A percentile compares a stretch with the other conserved stretches of the same genome.
phyloP scores from a whole-genome alignment of 2,888 invertebrate species.

The Pterobdella sp. region DNA sequence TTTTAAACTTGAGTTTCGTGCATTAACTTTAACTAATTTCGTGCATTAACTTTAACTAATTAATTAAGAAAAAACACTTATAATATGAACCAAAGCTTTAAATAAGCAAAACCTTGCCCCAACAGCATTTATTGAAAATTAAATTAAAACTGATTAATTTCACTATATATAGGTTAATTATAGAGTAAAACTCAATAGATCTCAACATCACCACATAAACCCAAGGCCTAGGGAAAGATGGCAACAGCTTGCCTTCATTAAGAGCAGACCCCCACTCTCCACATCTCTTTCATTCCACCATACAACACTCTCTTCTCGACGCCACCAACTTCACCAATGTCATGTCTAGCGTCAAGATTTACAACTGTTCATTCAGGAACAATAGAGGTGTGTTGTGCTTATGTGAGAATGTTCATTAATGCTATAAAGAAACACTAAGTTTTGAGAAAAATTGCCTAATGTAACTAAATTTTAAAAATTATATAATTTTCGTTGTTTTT shows the following conservation, averaged over 20 bases:
- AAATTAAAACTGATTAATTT: too few relatives aligned
- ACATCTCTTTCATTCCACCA: constrained; percentile 70
- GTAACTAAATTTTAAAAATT: background rate
- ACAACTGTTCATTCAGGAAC: constrained; percentile 71
- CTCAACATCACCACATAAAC: background rate
- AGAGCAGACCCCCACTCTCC: constrained; percentile 62
- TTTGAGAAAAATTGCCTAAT: background rate
- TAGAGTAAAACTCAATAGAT: too few relatives aligned
- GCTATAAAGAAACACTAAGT: too few relatives aligned
- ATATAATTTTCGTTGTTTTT: background rate
- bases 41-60: too few relatives aligned
- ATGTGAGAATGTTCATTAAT: too few relatives aligned
- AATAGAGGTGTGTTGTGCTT: constrained; percentile 63
- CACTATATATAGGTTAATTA: too few relatives aligned
- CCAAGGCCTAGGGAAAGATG: constrained; percentile 25
- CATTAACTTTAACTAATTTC: too few relatives aligned
- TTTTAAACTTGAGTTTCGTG: too few relatives aligned
- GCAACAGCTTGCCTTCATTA: constrained; percentile 44
- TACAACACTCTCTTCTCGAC: constrained; percentile 81
- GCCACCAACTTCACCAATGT: constrained; percentile 82
- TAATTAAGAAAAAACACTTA: too few relatives aligned
- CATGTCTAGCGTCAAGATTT: constrained; percentile 69
- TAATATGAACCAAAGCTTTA: too few relatives aligned
- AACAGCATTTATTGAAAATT: too few relatives aligned
- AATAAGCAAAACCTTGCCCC: too few relatives aligned